Evolutionary conservation across 2,888 invertebrate species (phyloP).

Genomic region (Tipula lateralis): DNA sequence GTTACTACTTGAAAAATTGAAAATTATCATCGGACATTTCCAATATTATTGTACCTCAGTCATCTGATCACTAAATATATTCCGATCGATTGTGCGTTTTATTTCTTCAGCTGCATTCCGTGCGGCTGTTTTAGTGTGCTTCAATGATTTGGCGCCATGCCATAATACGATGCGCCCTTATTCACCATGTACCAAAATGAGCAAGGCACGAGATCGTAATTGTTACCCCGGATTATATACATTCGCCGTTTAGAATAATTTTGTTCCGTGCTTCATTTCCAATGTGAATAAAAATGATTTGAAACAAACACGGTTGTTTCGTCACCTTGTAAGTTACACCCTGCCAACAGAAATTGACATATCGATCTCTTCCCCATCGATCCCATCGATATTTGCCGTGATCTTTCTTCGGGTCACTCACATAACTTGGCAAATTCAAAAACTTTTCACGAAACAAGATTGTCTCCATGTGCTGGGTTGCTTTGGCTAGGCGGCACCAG

Average conservation of each 20-base stretch:
- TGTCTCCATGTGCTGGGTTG: slow-evolving; percentile 91
- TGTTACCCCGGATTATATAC: slow-evolving; percentile 71
- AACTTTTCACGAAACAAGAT: slow-evolving; percentile 91
- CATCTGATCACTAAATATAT: slow-evolving; percentile 57
- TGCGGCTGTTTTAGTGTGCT: slow-evolving; percentile 61
- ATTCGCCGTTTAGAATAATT: slow-evolving; percentile 56
- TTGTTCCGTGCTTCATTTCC: slow-evolving; percentile 59
- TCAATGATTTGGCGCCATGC: slow-evolving; percentile 73
- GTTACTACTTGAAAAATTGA: slow-evolving; percentile 77
- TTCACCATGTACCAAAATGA: slow-evolving; percentile 68
- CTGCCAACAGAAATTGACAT: slow-evolving; percentile 94
- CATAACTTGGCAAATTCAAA: slow-evolving; percentile 89
- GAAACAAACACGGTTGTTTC: slow-evolving; percentile 89
- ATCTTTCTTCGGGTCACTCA: slow-evolving; percentile 58
- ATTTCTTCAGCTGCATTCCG: slow-evolving; percentile 58
- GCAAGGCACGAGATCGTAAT: slow-evolving; percentile 75
- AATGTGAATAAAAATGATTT: slow-evolving; percentile 71
- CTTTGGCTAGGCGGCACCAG: slow-evolving; percentile 83
- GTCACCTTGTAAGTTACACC: slow-evolving; percentile 73
- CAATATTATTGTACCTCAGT: slow-evolving; percentile 51
- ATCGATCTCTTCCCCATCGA: slow-evolving; percentile 82
- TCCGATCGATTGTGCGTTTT: slow-evolving; percentile 58
- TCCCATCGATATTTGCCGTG: slow-evolving; percentile 64
- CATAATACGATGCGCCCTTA: slow-evolving; percentile 67
- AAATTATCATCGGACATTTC: slow-evolving; percentile 72